Evolutionary conservation across 2,888 invertebrate species (phyloP), one percentile per base, ranked within the genome.

Genomic region (Rhagium mordax): DNA sequence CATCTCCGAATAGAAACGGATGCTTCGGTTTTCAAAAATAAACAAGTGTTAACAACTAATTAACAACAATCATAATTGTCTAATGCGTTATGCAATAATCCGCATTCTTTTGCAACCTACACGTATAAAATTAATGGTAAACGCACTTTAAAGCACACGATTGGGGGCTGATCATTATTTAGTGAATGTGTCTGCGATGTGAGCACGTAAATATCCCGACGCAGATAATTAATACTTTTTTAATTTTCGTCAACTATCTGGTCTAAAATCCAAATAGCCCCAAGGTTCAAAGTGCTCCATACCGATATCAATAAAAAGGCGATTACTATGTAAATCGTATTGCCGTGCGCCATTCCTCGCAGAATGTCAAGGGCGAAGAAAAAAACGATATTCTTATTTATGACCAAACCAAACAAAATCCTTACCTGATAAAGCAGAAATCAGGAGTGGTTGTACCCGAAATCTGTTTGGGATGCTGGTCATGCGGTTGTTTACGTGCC

Each of bases 311-410:
- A 65, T 65, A 65, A 65, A 65, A 65, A 65, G 20, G 29, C 15
- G 41, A 65, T 65, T 65, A 65, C 41, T 53, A 65, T 65, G 65
- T 53, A 65, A 65, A 65, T 65, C 33, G 27, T 3, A 53, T 27
- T 29, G 41, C 20, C 10, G 51, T 33, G 27, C 27, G 4, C 51
- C 24, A 21, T 24, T 62, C 41, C n/a, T 49, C 15, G 15, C 29
- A 53, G 65, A 65, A 65, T 65, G 65, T 53, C 65, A 65, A 65
- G 65, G 65, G 33, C 65, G 59, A 4, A 59, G 13, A 41, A 41
- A n/a, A n/a, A 13, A 13, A n/a, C 41, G n/a, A 41, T 41, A 15
- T n/a, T 41, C 13, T 41, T 41, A n/a, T n/a, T n/a, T n/a, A 33
- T n/a, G 13, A n/a, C 41, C n/a, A 7, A 33, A 4, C 4, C 4